Base-by-base conservation (phyloP, 2,888 invertebrate species). In the Hypercompe scribonia region DNA sequence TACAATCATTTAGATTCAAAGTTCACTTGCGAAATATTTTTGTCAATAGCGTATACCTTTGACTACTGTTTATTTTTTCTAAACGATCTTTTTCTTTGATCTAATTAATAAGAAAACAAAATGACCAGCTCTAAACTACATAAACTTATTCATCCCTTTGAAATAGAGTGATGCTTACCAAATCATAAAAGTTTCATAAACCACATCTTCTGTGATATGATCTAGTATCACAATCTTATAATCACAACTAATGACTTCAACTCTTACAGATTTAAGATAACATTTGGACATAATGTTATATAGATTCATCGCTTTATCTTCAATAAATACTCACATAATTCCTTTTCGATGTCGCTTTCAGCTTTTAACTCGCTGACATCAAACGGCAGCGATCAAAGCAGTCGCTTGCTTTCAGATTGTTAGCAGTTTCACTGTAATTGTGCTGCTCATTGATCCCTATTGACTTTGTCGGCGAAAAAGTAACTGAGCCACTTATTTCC, bases 381-480 rank as follows among this genome's bases (percentile, higher is more conserved):
- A 70, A 64, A 63, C 50, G 72, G 39, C 46, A 64, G 31, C 31
- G 67, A 68, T 64, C 68, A 68, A 72, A 68, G 67, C 46, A 28
- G 68, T 50, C 68, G 46, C 39, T 70, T 70, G 63, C 68, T 68
- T 42, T 61, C 39, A 61, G 58, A 58, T 63, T 63, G 72, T 68
- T 68, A 68, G 46, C 61, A 68, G 67, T 61, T 67, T 68, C 63
- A 10, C n/a, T 39, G 68, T 72, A 72, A 72, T 72, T 72, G 54
- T 50, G 54, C 65, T 33, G 70, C 46, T 63, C 67, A 72, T 72
- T 68, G 72, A 72, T 72, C 70, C 50, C 31, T 72, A 63, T 72
- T 63, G 36, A 68, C 68, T 72, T 64, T 65, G 70, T 70, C 69
- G 69, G 42, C 63, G 33, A 18, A 70, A 46, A 70, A 39, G 46